phyloP scores from a whole-genome alignment of 53 echinoderm and acorn worm genomes.

The Luidia sarsii region DNA sequence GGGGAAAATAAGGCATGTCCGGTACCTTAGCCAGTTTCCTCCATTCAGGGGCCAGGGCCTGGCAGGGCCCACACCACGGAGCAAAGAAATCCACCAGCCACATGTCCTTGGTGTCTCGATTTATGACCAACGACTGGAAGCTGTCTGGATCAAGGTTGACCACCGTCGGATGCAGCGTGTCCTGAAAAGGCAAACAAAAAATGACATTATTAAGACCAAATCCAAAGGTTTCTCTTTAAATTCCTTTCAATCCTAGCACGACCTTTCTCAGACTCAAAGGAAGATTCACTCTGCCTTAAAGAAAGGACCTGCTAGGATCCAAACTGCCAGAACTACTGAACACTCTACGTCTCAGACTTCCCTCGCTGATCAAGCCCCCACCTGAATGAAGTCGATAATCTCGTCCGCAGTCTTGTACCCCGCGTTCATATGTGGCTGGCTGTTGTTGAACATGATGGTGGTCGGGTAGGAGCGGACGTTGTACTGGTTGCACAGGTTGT shows the following conservation, averaged over 20 bases:
- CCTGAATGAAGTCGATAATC: conserved; percentile 89
- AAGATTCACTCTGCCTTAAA: too few species aligned
- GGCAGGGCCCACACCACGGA: conserved; percentile 95
- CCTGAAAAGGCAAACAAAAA: conserved; percentile 59
- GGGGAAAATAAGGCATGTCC: too few species aligned
- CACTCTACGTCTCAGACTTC: too few species aligned
- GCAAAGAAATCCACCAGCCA: conserved; percentile 99
- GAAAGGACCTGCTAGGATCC: too few species aligned
- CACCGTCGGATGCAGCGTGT: conserved; percentile 83
- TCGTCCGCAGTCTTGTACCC: conserved; percentile 68
- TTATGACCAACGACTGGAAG: conserved; percentile 71
- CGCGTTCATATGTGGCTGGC: conserved; percentile 76
- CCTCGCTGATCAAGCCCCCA: too few species aligned
- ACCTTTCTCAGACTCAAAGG: too few species aligned
- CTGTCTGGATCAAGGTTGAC: conserved; percentile 58
- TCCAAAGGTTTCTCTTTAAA: too few species aligned
- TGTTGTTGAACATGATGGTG: conserved; percentile 82
- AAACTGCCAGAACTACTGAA: too few species aligned
- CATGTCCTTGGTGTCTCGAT: conserved; percentile 68
- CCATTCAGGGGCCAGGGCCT: conserved; percentile 89
- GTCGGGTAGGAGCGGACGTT: conserved; percentile 95
- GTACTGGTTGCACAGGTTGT: conserved; percentile 73
- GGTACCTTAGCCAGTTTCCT: conserved; percentile 95
- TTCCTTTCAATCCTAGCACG: too few species aligned
- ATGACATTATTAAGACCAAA: too few species aligned